Percentiles rank a stretch among this genome's conserved stretches.
phyloP scores from a whole-genome alignment of 1,140 invertebrate species.

The Trissolcus basalis region DNA sequence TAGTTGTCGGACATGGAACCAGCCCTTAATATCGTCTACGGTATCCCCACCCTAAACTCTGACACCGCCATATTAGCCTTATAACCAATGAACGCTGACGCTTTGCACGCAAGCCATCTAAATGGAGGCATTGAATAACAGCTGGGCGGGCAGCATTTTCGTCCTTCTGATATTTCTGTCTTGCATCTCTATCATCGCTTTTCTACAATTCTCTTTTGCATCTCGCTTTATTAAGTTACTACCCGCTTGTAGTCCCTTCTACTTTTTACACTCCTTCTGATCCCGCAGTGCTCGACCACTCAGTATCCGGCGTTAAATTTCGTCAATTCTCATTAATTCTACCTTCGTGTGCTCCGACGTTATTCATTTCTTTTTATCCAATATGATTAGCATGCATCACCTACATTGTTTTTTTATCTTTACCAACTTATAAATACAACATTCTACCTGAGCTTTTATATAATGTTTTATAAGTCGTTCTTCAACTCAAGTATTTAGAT shows the following conservation, averaged over 20 bases:
- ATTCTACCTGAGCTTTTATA: no score
- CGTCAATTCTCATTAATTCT: constrained; percentile 28
- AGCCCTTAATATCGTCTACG: constrained; percentile 73
- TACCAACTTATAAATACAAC: no score
- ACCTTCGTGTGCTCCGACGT: constrained; percentile 1
- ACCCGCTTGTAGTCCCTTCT: constrained; percentile 23
- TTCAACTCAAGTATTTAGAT: no score
- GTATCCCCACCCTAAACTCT: constrained; percentile 66
- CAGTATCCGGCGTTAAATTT: constrained; percentile 24
- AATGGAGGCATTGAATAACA: constrained; percentile 72
- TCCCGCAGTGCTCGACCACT: constrained; percentile 2
- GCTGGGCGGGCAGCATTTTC: constrained; percentile 75
- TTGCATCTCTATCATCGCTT: constrained; percentile 52
- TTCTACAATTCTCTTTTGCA: constrained; percentile 53
- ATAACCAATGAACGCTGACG: constrained; percentile 69
- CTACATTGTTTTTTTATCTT: no score
- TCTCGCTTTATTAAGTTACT: constrained; percentile 53
- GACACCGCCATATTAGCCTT: constrained; percentile 76
- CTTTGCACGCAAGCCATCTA: constrained; percentile 72
- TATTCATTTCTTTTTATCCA: constrained; percentile 3
- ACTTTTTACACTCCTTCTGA: constrained; percentile 34
- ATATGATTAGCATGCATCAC: constrained; percentile 5
- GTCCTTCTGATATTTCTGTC: constrained; percentile 64
- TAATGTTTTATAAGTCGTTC: no score
- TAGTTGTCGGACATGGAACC: constrained; percentile 69